Percentiles rank a stretch among this genome's conserved stretches.
Evolutionary conservation across 2,888 invertebrate genomes (phyloP).

Genomic region (Carterocephalus palaemon): DNA sequence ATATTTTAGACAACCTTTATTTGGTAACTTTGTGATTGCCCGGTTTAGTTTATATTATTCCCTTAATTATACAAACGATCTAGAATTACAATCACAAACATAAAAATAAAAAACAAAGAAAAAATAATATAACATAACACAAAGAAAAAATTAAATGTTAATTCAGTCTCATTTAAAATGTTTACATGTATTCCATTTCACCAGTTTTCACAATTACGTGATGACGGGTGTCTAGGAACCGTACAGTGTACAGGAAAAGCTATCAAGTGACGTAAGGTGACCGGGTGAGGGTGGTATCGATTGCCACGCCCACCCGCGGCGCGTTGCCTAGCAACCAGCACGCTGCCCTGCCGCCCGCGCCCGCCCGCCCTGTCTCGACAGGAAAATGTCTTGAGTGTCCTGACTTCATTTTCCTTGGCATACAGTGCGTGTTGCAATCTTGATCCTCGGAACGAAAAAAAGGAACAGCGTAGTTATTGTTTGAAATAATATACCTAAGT

Average conservation of each 20-base stretch:
- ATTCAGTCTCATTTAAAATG: too few species aligned
- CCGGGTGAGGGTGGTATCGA: conserved; percentile 80
- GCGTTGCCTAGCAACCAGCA: conserved; percentile 72
- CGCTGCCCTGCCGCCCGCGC: conserved; percentile 42
- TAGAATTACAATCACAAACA: too few species aligned
- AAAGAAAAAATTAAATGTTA: too few species aligned
- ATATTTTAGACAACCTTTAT: too few species aligned
- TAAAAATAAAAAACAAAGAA: too few species aligned
- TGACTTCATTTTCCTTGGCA: background rate
- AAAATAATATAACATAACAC: too few species aligned
- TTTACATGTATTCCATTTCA: background rate
- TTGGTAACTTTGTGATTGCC: too few species aligned
- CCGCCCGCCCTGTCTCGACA: conserved; percentile 37
- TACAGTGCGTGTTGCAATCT: conserved; percentile 19
- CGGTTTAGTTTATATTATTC: too few species aligned
- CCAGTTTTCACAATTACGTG: conserved; percentile 1
- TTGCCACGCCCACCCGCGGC: conserved; percentile 83
- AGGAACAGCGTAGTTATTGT: conserved; percentile 1
- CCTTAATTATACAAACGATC: too few species aligned
- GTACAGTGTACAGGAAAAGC: conserved; percentile 45
- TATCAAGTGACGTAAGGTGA: conserved; percentile 49
- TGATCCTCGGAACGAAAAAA: conserved; percentile 4
- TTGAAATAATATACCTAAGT: too few species aligned
- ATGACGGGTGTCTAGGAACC: conserved; percentile 13
- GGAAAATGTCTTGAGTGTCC: conserved; percentile 30